Evolutionary conservation across 2,888 invertebrate species (phyloP), one percentile per base, ranked within the genome.

Genomic region (Calameuta filiformis): DNA sequence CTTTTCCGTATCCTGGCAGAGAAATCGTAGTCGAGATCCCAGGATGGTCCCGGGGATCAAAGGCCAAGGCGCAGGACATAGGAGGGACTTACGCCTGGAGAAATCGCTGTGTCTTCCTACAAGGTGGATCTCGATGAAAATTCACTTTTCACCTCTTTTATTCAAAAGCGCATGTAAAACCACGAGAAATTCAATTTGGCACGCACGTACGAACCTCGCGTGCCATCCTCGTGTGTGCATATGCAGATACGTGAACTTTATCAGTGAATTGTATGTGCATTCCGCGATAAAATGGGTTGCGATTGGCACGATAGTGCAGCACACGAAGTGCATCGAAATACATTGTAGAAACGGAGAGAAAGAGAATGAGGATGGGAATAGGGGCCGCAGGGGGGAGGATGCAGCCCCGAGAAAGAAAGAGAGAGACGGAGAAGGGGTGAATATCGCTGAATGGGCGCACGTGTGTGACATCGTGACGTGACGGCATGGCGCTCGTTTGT

Each of bases 401-500:
- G 33, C 71, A 33, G n/a, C n/a, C 30, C n/a, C n/a, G 71, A 4
- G 71, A 71, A 30, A 30, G 31, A 33, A 12, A 30, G 31, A 33
- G n/a, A 71, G 30, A 33, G 71, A 15, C 11, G 11, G 9, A 71
- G 71, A 69, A 78, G 40, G 35, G 69, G 77, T 79, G 76, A 80
- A 81, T 79, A 82, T 81, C 76, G 82, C 77, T 82, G 80, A 83
- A 83, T 82, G 79, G 78, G 77, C 76, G 76, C 73, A 82, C 82
- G 83, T 84, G 81, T 83, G 81, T 76, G 79, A 80, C 77, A 75
- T 76, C 76, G 79, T 83, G 83, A 79, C 83, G 82, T 82, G 86
- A 83, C 81, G 85, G 81, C 80, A 80, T 80, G 76, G 81, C 83
- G 83, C 86, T 87, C 88, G 87, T 89, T 87, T 84, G 84, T 86